Percentiles rank a stretch among this genome's conserved stretches.
Evolutionary conservation across 2,113 vertebrate genomes (phyloP).

Genomic region (Pleuronectes platessa): DNA sequence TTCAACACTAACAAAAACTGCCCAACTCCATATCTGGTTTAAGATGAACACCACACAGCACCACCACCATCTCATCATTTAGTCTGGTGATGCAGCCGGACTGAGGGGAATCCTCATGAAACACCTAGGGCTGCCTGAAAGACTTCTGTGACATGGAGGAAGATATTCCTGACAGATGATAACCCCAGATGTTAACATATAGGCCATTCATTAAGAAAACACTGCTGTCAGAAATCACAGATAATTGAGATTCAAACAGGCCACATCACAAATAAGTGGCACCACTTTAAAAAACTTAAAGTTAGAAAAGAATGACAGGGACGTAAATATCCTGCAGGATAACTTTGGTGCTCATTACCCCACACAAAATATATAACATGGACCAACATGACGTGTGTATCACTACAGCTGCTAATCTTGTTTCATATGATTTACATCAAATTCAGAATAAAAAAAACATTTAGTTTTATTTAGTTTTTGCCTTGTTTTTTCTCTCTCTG

Average conservation of each 20-base stretch:
- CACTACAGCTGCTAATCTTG: not conserved
- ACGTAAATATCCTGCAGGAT: not conserved
- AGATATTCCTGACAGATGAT: not conserved
- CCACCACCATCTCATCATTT: too few species aligned
- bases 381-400: not conserved
- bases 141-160: too few species aligned
- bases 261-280: too few species aligned
- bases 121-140: too few species aligned
- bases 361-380: not conserved
- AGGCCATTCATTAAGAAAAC: too few species aligned
- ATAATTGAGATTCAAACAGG: too few species aligned
- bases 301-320: not conserved
- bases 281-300: too few species aligned
- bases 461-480: not conserved
- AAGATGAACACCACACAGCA: too few species aligned
- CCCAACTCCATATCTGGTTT: not conserved
- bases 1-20: too few species aligned
- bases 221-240: too few species aligned
- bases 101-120: not conserved
- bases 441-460: not conserved
- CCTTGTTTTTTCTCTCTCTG: not conserved
- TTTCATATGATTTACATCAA: not conserved
- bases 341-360: not conserved
- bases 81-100: not conserved
- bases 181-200: not conserved